Evolutionary conservation across 2,888 invertebrate species (phyloP), one percentile per base, ranked within the genome.

Genomic region (Parapristionchus giblindavisi): DNA sequence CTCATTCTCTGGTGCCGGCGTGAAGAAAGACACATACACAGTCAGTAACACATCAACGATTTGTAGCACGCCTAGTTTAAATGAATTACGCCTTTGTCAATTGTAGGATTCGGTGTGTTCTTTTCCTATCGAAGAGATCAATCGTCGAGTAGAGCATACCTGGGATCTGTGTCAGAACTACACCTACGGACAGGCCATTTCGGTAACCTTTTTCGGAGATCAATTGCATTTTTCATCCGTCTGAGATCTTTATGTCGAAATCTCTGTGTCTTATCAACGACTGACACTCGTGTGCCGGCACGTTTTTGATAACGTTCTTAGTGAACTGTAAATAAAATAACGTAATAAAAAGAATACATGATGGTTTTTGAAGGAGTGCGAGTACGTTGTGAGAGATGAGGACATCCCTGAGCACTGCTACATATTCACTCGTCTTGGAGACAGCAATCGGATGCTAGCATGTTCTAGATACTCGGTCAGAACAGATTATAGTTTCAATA

Each of bases 91-190:
- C n/a, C n/a, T n/a, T n/a, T n/a, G n/a, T n/a, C n/a, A n/a, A n/a
- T n/a, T n/a, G n/a, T n/a, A n/a, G n/a, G n/a, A n/a, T n/a, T n/a
- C n/a, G 29, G 52, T 81, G 24, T 81, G 81, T 51, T 65, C 75
- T 29, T 81, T 76, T 40, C n/a, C 58, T 0, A 14, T 81, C 36
- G 65, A 36, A n/a, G 74, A 79, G 21, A 17, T 81, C 17, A 65
- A 81, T 29, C n/a, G 48, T n/a, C 34, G 17, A 29, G 52, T 34
- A n/a, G 76, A 78, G 1, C 21, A 38, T 3, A 79, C 76, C 2
- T 81, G 83, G 83, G 34, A 68, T 17, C 24, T 54, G 3, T 81
- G 81, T 56, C 81, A 81, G 60, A 65, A 48, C 32, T 74, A 65
- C 0, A 27, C 75, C 3, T 61, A 17, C 4, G n/a, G 8, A 0